Conservation (phyloP, 2,113 vertebrate genomes). For the Emberiza fucata region DNA sequence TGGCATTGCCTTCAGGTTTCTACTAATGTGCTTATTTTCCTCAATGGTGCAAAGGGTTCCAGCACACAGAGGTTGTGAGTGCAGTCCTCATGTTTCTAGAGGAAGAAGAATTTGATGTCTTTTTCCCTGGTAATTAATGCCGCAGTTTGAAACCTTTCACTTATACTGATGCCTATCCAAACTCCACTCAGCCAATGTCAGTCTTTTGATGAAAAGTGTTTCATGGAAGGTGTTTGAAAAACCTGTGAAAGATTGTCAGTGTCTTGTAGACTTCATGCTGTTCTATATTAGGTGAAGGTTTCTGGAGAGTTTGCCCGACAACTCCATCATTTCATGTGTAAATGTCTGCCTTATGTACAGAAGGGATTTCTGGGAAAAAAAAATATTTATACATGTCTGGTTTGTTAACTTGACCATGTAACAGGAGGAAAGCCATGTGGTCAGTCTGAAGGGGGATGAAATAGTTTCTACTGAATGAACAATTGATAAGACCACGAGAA, state of each 20-base stretch:
- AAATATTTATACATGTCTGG: background rate
- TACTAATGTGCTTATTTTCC: background rate
- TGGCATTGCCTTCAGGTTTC: background rate
- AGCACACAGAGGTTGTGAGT: background rate
- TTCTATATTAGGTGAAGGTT: background rate
- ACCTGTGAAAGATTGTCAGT: background rate
- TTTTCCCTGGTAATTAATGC: background rate
- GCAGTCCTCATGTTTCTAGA: background rate
- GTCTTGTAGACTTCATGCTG: background rate
- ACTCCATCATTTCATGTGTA: background rate
- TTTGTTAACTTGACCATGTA: background rate
- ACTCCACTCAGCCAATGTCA: background rate
- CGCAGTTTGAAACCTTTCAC: background rate
- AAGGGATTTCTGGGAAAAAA: background rate
- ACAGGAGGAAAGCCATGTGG: background rate
- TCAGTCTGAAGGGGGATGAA: background rate
- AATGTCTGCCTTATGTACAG: background rate
- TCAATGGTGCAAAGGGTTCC: background rate
- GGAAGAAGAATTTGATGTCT: background rate
- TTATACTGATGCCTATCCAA: background rate
- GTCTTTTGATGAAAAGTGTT: background rate
- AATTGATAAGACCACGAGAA: background rate
- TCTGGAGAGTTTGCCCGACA: background rate
- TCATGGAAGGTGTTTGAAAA: background rate
- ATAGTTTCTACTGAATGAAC: background rate